A percentile compares a stretch with the other conserved stretches of the same genome.
Conservation (phyloP, 1,140 invertebrate genomes). For the Halotydeus destructor region DNA sequence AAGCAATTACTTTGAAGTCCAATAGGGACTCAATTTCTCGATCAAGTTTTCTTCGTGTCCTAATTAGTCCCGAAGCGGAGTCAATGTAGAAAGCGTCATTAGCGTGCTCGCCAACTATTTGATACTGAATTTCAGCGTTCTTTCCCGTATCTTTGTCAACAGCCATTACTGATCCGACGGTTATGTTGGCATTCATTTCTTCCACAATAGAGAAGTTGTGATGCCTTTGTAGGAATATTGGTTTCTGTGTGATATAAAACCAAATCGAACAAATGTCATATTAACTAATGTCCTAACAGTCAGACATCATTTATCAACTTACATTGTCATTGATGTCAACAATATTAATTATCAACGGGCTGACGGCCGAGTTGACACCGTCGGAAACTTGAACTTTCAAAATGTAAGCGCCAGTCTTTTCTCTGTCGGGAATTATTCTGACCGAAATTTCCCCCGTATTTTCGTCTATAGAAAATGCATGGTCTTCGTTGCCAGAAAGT, state of each 20-base stretch:
- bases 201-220: slow-evolving; percentile 24
- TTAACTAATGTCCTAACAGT: not conserved
- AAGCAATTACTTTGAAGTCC: slow-evolving; percentile 19
- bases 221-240: slow-evolving; percentile 22
- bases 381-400: slow-evolving; percentile 20
- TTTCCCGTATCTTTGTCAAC: slow-evolving; percentile 73
- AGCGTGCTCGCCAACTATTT: slow-evolving; percentile 35
- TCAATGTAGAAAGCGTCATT: slow-evolving; percentile 16
- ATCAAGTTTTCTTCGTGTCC: slow-evolving; percentile 61
- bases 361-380: slow-evolving; percentile 18
- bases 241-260: no score
- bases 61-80: slow-evolving; percentile 56
- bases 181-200: slow-evolving; percentile 18
- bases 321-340: slow-evolving; percentile 20
- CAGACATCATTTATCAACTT: slow-evolving; percentile 18
- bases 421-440: slow-evolving; percentile 14
- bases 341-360: slow-evolving; percentile 20
- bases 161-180: slow-evolving; percentile 30
- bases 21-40: slow-evolving; percentile 36
- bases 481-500: slow-evolving; percentile 21
- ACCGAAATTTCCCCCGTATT: slow-evolving; percentile 20
- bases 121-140: slow-evolving; percentile 77
- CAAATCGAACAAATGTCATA: no score
- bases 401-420: slow-evolving; percentile 19
- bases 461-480: slow-evolving; percentile 20